Conservation (phyloP, 2,888 invertebrate genomes). For the Himalopsyche tibetana region DNA sequence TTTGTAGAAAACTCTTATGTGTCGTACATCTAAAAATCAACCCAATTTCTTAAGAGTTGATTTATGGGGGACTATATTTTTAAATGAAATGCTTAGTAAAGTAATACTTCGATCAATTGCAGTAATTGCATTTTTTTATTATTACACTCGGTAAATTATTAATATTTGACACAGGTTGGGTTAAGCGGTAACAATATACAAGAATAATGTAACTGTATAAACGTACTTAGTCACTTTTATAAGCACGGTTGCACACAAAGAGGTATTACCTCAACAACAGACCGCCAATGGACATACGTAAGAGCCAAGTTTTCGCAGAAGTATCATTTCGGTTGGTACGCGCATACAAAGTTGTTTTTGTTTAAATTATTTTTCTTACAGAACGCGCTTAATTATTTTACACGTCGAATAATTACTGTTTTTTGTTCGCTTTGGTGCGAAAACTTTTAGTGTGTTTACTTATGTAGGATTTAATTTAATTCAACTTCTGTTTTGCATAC, state of each 20-base stretch:
- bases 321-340: neutral
- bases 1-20: no score
- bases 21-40: no score
- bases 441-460: conserved; percentile 26
- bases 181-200: conserved; percentile 8
- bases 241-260: conserved; percentile 4
- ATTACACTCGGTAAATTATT: no score
- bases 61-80: no score
- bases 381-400: conserved; percentile 22
- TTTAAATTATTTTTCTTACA: conserved; percentile 1
- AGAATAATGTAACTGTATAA: neutral
- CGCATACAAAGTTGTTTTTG: conserved; percentile 20
- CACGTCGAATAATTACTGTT: conserved; percentile 24
- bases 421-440: conserved; percentile 30
- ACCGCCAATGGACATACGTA: conserved; percentile 18
- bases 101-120: no score
- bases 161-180: neutral
- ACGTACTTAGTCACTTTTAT: neutral
- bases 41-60: no score
- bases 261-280: conserved; percentile 1
- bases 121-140: no score
- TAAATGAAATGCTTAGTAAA: no score
- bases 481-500: conserved; percentile 14
- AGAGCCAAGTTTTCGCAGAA: neutral
- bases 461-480: conserved; percentile 34